Evolutionary conservation across 35 echinoderm and acorn worm genomes (phyloP), one percentile per base, ranked within the genome.

Genomic region (Chiridota heheva): DNA sequence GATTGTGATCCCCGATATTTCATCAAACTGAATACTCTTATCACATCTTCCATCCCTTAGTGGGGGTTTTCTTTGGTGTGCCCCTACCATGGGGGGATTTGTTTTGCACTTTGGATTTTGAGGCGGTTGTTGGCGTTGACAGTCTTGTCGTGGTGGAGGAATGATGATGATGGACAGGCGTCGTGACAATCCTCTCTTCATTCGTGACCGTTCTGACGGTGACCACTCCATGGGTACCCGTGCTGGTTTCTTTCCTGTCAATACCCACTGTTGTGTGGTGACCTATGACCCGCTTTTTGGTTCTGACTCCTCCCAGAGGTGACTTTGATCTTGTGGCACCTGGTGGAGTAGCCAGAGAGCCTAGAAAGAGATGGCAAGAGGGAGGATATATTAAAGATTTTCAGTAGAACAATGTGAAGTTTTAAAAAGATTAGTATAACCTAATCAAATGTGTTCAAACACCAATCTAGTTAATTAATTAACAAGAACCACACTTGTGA

Each of bases 121-220:
- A 87, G 36, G 85, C 73, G 0, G 85, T 32, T 6, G 85, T 87
- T 5, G 85, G 85, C 35, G 73, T 64, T 36, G 53, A 67, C 25
- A 87, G 63, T 49, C 71, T 31, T 40, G 78, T 74, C 16, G 60
- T 74, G 30, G 63, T 56, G 0, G 58, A 65, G 41, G 53, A 22
- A 1, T 44, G 70, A 34, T 61, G 62, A 45, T 33, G 72, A 42
- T 82, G 73, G 18, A 89, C 84, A 30, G 92, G 92, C 58, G 55
- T 77, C 32, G 84, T 91, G 57, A 97, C 63, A 20, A 88, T 97
- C 2, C 93, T 69, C 42, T 91, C 88, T 67, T 97, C 88, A 22
- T 91, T 84, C 3, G 88, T 90, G 2, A 84, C 78, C 0, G 93
- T 97, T n/a, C 88, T 78, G 17, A 97, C 78, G 0, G 93, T 97